Evolutionary conservation across 2,113 vertebrate species (phyloP), one percentile per base, ranked within the genome.

Genomic region (Oreotrochilus melanogaster): DNA sequence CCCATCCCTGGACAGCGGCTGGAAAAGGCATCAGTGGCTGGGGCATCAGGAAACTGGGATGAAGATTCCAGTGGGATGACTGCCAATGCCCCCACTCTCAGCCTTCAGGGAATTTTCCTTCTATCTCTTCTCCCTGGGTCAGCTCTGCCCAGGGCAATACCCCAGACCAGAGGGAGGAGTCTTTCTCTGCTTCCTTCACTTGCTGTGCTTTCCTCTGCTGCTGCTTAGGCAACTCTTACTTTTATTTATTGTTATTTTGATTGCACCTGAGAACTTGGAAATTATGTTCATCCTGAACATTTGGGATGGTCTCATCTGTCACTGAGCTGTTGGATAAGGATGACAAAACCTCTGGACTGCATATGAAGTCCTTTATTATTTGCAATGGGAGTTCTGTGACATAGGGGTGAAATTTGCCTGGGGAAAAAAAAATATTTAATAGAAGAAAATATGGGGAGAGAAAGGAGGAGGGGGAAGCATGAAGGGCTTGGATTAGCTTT

Each of bases 391-490:
- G 3, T 79, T 79, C 47, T 10, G 18, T 69, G 62, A 42, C 4
- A 33, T 4, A 21, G 0, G 2, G 37, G 28, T 67, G 21, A 13
- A 39, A 39, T 39, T 39, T 39, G 39, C 39, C 39, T 39, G 12
- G 11, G 39, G 39, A 39, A 39, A 39, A 76, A 75, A 39, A 39
- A 39, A 39, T 3, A 3, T 18, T 50, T 42, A 43, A 19, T 33
- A 5, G 31, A 65, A 60, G 6, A n/a, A 65, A 39, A 39, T 39
- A 13, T 39, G 39, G 11, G 39, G 39, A 39, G 11, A 39, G 39
- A 61, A 62, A 33, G 17, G 11, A 7, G 3, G 9, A 12, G 8
- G 10, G 10, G 1, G 5, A 11, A 13, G 39, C 39, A 11, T 39
- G 70, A 64, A 51, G 5, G 18, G 23, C 21, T 92, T 50, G 27